Conservation (phyloP, 1,140 invertebrate genomes). For the Tetraneura akinire region DNA sequence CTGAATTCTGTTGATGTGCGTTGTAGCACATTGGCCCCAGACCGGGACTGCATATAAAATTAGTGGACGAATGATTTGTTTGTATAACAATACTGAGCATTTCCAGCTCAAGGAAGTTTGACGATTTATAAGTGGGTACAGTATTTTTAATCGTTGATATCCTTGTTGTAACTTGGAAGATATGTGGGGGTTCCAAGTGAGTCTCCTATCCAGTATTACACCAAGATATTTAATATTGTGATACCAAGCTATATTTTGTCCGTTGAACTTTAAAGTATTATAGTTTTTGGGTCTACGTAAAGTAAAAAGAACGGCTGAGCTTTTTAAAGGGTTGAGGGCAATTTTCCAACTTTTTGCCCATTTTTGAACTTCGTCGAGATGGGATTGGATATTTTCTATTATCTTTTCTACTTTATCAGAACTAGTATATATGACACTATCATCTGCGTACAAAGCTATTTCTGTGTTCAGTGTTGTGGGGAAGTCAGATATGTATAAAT, state of each 20-base stretch:
- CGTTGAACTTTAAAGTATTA: not conserved
- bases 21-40: too few species aligned
- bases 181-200: too few species aligned
- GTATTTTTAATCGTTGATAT: too few species aligned
- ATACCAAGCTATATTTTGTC: not conserved
- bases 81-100: too few species aligned
- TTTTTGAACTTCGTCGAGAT: not conserved
- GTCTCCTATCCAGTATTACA: too few species aligned
- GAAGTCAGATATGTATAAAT: not conserved
- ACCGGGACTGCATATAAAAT: too few species aligned
- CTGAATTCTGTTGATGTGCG: too few species aligned
- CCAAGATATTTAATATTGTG: not conserved
- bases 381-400: not conserved
- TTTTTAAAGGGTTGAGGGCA: not conserved
- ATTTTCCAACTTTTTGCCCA: not conserved
- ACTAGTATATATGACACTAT: not conserved
- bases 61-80: too few species aligned
- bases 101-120: too few species aligned
- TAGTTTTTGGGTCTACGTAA: not conserved
- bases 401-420: not conserved
- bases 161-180: too few species aligned
- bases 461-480: not conserved
- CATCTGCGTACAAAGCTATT: not conserved
- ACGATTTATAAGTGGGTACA: too few species aligned
- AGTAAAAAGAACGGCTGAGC: not conserved